Percentiles rank a stretch among this genome's conserved stretches.
phyloP scores from a whole-genome alignment of 2,797 vertebrate species.

The Craterocephalus amniculus region DNA sequence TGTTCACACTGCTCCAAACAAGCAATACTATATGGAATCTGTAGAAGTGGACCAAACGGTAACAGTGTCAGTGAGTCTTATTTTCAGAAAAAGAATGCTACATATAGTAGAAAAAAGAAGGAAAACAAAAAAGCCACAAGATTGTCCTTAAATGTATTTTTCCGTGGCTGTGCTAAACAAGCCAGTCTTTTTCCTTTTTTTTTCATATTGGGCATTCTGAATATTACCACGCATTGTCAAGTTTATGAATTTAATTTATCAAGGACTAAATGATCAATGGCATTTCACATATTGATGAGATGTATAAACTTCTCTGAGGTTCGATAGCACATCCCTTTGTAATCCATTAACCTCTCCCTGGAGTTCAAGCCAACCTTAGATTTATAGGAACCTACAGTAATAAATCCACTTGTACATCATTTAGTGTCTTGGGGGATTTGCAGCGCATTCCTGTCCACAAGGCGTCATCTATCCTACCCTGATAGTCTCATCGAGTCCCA shows the following conservation, averaged over 20 bases:
- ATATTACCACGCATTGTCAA: slow-evolving; percentile 80
- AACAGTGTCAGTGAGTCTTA: too few species aligned
- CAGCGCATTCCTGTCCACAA: slow-evolving; percentile 76
- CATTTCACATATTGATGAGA: slow-evolving; percentile 87
- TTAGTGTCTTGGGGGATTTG: slow-evolving; percentile 85
- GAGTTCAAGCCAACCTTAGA: slow-evolving; percentile 87
- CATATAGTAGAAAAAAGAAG: not conserved
- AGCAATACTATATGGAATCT: too few species aligned
- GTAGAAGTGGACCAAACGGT: too few species aligned
- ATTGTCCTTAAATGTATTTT: slow-evolving; percentile 34
- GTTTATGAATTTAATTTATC: slow-evolving; percentile 87
- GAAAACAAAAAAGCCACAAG: not conserved
- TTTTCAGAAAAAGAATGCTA: not conserved
- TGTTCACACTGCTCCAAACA: too few species aligned
- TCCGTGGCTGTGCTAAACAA: slow-evolving; percentile 39
- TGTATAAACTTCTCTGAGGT: slow-evolving; percentile 87
- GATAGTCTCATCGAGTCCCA: slow-evolving; percentile 45
- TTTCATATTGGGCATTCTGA: slow-evolving; percentile 59
- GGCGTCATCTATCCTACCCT: slow-evolving; percentile 67
- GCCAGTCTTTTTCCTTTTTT: slow-evolving; percentile 24
- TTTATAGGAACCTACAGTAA: slow-evolving; percentile 86
- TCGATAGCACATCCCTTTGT: slow-evolving; percentile 89
- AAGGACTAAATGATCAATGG: slow-evolving; percentile 85
- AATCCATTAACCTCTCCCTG: slow-evolving; percentile 90
- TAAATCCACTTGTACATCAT: slow-evolving; percentile 90